Base-by-base conservation (phyloP, 2,888 invertebrate genomes). In the Epiblema foenella region DNA sequence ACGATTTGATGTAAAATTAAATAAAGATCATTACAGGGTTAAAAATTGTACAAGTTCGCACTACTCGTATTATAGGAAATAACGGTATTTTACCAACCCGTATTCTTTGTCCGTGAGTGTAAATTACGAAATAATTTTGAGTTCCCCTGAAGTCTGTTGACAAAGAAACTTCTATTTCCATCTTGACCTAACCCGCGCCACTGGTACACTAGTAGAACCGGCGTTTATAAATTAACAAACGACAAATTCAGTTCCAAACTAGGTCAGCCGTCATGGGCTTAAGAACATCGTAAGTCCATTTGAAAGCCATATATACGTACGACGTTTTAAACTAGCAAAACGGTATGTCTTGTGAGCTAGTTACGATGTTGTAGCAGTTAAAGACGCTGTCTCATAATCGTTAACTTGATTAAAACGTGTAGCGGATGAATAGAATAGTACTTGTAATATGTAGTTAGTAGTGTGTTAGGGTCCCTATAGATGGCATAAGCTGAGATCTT, bases 301-400 rank as follows among this genome's bases (percentile, higher is more conserved):
- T 4, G 15, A 24, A 7, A 24, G 8, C n/a, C 15, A n/a, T 54
- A 39, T 20, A 24, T 0, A 5, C 15, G 20, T n/a, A 64, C 9
- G 64, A 20, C 39, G 52, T 37, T 64, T 52, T 54, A 17, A 39
- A 5, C 39, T 8, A n/a, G 15, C 10, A 11, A 11, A 17, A 33
- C 12, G 10, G n/a, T 54, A n/a, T 52, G 56, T 57, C 63, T 62
- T 37, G 69, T 57, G 63, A 63, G n/a, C 49, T 49, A 5, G 57
- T 63, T 63, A 62, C 33, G 33, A 63, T 63, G 51, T 37, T 52
- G 39, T 68, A 60, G 46, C 62, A 46, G 62, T 62, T 69, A 57
- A 57, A 42, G 67, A 62, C n/a, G 67, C 60, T 46, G 46, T 49
- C 59, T 69, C 68, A 69, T 69, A 49, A 69, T 63, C 69, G 57